Evolutionary conservation across 30 jellyfish, hydroid and myxozoan species (phyloP), one percentile per base, ranked within the genome.

Genomic region (Pelagia noctiluca): DNA sequence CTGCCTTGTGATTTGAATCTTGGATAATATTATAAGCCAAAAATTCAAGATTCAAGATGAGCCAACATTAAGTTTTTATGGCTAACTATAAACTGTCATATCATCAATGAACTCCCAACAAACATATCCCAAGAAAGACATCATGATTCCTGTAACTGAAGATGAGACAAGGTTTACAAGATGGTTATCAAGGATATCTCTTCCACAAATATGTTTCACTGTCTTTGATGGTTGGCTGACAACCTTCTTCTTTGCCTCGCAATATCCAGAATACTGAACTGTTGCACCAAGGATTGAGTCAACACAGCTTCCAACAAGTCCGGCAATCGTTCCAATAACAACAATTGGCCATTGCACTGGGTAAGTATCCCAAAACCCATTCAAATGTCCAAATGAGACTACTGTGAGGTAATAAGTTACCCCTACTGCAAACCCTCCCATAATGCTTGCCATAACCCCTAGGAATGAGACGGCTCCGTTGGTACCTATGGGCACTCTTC

Each of bases 201-300:
- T 42, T 26, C 96, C 96, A 62, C 87, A 57, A 35, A 91, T 80
- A 62, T 80, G 93, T 50, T 92, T 82, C 21, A 80, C 62, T 18
- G 63, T 70, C 12, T 73, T 36, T 5, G 83, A 70, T 62, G 95
- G 95, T 63, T 76, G 38, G 80, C 69, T 61, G 12, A 86, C 96
- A 72, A 92, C 95, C 63, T 85, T 86, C 65, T 73, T 86, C 32
- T 76, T 62, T 28, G 28, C 50, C 7, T 84, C 70, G 36, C 96
- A 92, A 62, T 49, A 92, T 21, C 98, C 98, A 53, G 96, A 85
- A 25, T 83, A 92, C 71, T 92, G 98, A 18, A 85, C 35, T 0
- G 94, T 82, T 13, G 98, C 98, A 36, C 98, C 98, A 26, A 92
- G 69, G 22, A 81, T 24, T 0, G 98, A 92, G 60, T 92, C 98